Evolutionary conservation across 2,113 vertebrate genomes (phyloP), one percentile per base, ranked within the genome.

Genomic region (Engraulis encrasicolus): DNA sequence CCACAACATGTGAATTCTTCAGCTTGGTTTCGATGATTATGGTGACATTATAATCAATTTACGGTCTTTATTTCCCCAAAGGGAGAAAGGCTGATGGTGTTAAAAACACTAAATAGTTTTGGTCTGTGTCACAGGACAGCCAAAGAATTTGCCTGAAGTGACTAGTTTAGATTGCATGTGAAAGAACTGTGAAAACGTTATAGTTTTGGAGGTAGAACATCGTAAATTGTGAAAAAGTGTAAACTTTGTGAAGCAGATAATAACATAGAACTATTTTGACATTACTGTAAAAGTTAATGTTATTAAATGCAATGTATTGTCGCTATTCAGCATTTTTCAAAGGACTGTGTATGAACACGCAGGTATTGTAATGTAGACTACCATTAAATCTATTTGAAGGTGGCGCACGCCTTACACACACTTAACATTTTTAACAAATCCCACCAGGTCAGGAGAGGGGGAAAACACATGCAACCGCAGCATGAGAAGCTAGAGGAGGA

Each of bases 381-480:
- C 23, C 20, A n/a, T 58, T n/a, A 6, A 31, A 45, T 5, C 40
- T 45, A 9, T 45, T 3, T 45, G 40, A 45, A 9, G 40, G 40
- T 45, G 3, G 40, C 3, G 9, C 40, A 45, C 40, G n/a, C n/a
- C n/a, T n/a, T n/a, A n/a, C n/a, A n/a, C 58, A 27, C 58, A 66
- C 58, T 27, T 66, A 7, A 71, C 61, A 71, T 71, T 71, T 71
- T 71, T 66, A 19, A 58, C 19, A n/a, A 58, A 34, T 66, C 61
- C 23, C 61, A 66, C 31, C 31, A 27, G 4, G 20, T 0, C n/a
- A 71, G 27, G 12, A 17, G 34, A 15, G 27, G 27, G 31, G 34
- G 34, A 1, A 34, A 71, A 71, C 17, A 14, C 17, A 14, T 71
- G n/a, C n/a, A n/a, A n/a, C n/a, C 31, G 34, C 61, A 34, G 34